Evolutionary conservation across 2,797 vertebrate genomes (phyloP).

Genomic region (Threskiornis aethiopicus): DNA sequence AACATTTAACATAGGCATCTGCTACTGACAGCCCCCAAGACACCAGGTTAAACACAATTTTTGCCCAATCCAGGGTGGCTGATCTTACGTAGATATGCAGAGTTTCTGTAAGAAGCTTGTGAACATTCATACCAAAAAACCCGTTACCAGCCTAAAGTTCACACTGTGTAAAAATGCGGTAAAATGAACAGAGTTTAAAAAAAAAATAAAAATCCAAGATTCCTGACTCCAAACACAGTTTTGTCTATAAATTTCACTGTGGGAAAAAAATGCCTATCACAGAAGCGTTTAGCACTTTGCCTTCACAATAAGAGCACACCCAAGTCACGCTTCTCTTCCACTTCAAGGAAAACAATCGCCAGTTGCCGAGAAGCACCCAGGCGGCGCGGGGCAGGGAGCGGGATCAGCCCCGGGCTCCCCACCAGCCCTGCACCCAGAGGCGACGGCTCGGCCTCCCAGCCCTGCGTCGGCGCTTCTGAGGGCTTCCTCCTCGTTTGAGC

Average conservation of each 20-base stretch:
- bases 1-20: neutral
- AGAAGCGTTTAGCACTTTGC: neutral
- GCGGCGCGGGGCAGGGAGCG: rapidly evolving
- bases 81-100: neutral
- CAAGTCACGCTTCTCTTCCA: neutral
- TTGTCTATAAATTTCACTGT: neutral
- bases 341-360: neutral
- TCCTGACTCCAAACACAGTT: neutral
- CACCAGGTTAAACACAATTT: neutral
- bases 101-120: neutral
- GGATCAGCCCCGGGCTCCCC: neutral
- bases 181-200: neutral
- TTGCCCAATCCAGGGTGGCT: neutral
- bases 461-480: neutral
- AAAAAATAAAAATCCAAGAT: neutral
- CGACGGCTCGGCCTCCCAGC: neutral
- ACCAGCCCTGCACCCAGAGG: too few species aligned
- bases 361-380: rapidly evolving
- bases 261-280: neutral
- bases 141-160: neutral
- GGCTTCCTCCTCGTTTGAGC: neutral
- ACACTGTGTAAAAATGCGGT: neutral
- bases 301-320: neutral
- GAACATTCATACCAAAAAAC: neutral
- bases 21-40: neutral